Percentiles rank a stretch among this genome's conserved stretches.
Evolutionary conservation across 2,113 vertebrate genomes (phyloP).

Genomic region (Indicator maculatus): DNA sequence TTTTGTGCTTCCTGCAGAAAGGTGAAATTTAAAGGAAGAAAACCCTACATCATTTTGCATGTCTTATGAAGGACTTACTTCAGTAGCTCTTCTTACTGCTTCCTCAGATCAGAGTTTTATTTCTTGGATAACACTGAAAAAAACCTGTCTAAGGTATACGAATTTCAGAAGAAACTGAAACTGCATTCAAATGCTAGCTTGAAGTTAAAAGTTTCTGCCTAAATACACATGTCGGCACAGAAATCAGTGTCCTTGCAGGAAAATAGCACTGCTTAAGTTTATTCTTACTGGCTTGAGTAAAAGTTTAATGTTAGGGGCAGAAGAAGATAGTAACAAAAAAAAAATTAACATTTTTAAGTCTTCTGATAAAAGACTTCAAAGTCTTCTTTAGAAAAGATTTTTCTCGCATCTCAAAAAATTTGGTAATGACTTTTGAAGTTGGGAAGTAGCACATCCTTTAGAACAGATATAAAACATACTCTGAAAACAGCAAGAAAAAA

Average conservation of each 20-base stretch:
- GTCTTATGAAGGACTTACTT: not conserved
- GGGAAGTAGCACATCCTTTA: not conserved
- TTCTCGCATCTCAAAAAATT: not conserved
- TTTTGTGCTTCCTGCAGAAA: not conserved
- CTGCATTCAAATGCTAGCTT: not conserved
- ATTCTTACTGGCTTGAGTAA: not conserved
- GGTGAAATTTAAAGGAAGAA: not conserved
- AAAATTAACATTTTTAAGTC: not conserved
- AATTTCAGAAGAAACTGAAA: not conserved
- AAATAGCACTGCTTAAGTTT: not conserved
- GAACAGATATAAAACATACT: not conserved
- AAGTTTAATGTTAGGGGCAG: not conserved
- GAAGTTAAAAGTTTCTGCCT: not conserved
- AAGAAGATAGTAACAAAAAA: not conserved
- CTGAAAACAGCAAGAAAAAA: not conserved
- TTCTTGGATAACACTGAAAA: not conserved
- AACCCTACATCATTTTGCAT: not conserved
- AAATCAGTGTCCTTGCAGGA: not conserved
- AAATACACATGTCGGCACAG: not conserved
- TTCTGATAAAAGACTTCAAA: too few species aligned
- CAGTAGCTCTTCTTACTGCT: not conserved
- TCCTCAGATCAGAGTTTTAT: not conserved
- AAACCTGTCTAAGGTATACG: not conserved
- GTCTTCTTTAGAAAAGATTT: not conserved
- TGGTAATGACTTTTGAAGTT: not conserved